Evolutionary conservation across 2,888 invertebrate species (phyloP).

Genomic region (Chaitophorus viminalis): DNA sequence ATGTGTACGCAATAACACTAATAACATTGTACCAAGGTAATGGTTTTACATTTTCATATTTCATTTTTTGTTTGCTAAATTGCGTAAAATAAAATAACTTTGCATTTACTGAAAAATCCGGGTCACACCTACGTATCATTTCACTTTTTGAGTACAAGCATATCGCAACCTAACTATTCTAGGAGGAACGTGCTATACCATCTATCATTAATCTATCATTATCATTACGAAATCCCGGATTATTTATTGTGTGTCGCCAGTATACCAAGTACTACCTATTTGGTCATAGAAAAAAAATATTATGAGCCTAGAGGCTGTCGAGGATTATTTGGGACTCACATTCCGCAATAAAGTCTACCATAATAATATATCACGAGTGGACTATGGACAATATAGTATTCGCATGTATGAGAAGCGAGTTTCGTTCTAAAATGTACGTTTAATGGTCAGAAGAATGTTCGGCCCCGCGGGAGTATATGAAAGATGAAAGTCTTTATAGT

Average conservation of each 20-base stretch:
- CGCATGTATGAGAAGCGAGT: conserved; percentile 14
- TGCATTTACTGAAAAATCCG: not conserved
- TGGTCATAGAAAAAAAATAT: not conserved
- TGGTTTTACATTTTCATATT: not conserved
- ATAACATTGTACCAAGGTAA: not conserved
- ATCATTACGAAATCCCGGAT: not conserved
- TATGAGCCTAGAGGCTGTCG: not conserved
- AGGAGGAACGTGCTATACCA: conserved; percentile 2
- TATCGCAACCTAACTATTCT: conserved; percentile 14
- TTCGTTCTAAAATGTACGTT: conserved; percentile 12
- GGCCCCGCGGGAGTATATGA: not conserved
- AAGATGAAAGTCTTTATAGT: not conserved
- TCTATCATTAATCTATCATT: conserved; percentile 19
- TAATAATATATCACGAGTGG: not conserved
- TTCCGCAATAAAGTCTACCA: conserved; percentile 3
- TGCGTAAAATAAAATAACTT: not conserved
- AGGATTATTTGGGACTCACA: conserved; percentile 6
- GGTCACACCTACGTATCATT: conserved; percentile 1
- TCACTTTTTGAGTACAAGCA: not conserved
- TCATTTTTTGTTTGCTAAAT: not conserved
- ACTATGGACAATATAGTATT: not conserved
- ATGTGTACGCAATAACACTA: not conserved
- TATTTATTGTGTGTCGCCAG: not conserved
- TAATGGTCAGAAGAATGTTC: not conserved
- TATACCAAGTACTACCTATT: not conserved